Percentiles rank a stretch among this genome's conserved stretches.
phyloP scores from a whole-genome alignment of 2,113 vertebrate species.

The Craseonycteris thonglongyai region DNA sequence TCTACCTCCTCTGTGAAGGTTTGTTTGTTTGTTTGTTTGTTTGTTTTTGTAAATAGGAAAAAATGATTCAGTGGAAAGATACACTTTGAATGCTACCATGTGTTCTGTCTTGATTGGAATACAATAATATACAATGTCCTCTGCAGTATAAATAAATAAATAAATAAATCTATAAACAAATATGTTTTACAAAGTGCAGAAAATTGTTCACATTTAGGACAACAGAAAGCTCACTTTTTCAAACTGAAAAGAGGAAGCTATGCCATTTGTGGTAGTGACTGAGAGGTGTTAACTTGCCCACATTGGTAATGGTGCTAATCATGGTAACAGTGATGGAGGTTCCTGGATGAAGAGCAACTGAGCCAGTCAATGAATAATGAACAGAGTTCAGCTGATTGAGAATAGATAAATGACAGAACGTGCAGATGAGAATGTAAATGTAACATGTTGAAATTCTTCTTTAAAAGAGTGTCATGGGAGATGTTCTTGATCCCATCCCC shows the following conservation, averaged over 20 bases:
- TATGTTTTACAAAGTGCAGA: background rate
- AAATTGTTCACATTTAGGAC: background rate
- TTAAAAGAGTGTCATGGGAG: background rate
- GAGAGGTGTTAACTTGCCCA: background rate
- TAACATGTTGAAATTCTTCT: background rate
- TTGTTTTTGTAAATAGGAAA: background rate
- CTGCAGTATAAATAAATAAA: background rate
- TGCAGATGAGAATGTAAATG: background rate
- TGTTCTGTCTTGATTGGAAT: background rate
- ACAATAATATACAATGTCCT: background rate
- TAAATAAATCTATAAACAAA: background rate
- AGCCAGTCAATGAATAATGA: no score
- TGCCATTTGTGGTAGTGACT: background rate
- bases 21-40: background rate
- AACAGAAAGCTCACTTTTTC: background rate
- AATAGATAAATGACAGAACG: background rate
- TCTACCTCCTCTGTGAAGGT: background rate
- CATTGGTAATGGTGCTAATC: accelerated
- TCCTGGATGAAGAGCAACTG: background rate
- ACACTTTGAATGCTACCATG: background rate
- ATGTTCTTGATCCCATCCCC: background rate
- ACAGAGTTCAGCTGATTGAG: background rate
- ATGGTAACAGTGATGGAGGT: background rate
- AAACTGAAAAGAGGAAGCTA: background rate
- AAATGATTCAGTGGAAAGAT: background rate